Conservation (phyloP, 2,888 invertebrate genomes). For the Panorpa germanica region DNA sequence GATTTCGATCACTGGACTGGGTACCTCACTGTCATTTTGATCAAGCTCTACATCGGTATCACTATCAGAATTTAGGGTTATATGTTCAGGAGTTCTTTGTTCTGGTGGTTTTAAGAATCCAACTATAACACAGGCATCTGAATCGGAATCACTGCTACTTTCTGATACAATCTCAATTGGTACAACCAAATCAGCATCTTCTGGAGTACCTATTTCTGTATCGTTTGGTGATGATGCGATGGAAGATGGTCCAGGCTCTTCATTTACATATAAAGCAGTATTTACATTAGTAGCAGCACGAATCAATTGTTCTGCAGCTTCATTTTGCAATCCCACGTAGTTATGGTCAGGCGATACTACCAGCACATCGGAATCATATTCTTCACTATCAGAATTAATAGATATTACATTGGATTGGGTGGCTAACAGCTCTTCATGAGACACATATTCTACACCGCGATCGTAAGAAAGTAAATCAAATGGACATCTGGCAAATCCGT, state of each 20-base stretch:
- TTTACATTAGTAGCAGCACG: slow-evolving; percentile 1
- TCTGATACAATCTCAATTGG: too few relatives aligned
- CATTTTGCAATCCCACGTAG: not conserved
- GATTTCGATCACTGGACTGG: too few relatives aligned
- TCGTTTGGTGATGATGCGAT: slow-evolving; percentile 6
- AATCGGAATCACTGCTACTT: slow-evolving; percentile 15
- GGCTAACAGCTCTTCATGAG: slow-evolving; percentile 30
- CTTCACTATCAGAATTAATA: slow-evolving; percentile 23
- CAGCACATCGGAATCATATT: slow-evolving; percentile 25
- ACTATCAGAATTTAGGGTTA: slow-evolving; percentile 20
- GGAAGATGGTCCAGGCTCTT: slow-evolving; percentile 1
- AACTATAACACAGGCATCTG: slow-evolving; percentile 23
- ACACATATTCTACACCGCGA: slow-evolving; percentile 44
- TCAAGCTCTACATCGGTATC: slow-evolving; percentile 25
- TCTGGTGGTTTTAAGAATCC: slow-evolving; percentile 24
- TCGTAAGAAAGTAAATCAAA: slow-evolving; percentile 76
- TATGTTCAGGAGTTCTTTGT: slow-evolving; percentile 23
- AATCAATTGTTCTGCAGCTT: not conserved
- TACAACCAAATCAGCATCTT: not conserved
- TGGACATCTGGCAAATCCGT: slow-evolving; percentile 70
- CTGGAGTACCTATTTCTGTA: slow-evolving; percentile 1
- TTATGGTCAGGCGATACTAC: slow-evolving; percentile 18
- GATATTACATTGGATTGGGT: slow-evolving; percentile 34
- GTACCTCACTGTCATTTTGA: too few relatives aligned
- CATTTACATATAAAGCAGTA: slow-evolving; percentile 2